These are phyloP conservation scores for Ruditapes philippinarum DNA, from an alignment of 1,140 invertebrate species.

Conservation along the genomic window DNA sequence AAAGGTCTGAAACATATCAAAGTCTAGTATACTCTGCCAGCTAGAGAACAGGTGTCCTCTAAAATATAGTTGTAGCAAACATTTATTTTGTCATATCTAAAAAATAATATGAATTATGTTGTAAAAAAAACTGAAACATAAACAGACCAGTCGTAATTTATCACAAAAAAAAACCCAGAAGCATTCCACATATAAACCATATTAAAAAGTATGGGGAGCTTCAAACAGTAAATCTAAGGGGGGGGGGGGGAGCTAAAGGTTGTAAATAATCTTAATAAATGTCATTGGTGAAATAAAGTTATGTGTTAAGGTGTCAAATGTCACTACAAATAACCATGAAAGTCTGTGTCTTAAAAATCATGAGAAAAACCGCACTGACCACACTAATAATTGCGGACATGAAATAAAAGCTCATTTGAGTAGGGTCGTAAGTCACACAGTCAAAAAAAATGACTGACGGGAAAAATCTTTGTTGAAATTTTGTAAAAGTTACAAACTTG, in stretches of 20 bases:
- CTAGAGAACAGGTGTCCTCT: slow-evolving; percentile 16
- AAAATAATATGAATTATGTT: slow-evolving; percentile 27
- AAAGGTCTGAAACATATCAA: background rate
- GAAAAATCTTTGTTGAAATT: too few relatives aligned
- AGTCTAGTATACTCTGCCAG: background rate
- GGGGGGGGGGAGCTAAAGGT: background rate
- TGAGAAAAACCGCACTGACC: slow-evolving; percentile 19
- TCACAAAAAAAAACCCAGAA: slow-evolving; percentile 12
- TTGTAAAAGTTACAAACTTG: too few relatives aligned
- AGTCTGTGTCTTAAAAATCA: background rate
- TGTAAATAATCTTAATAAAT: slow-evolving; percentile 49
- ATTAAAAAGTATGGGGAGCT: background rate
- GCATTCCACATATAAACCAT: too few relatives aligned
- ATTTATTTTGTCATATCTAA: background rate
- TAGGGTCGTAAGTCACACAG: too few relatives aligned
- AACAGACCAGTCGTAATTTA: slow-evolving; percentile 7
- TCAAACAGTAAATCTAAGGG: background rate
- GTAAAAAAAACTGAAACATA: background rate
- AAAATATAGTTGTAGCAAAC: too few relatives aligned
- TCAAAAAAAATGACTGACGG: too few relatives aligned
- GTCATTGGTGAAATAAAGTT: slow-evolving; percentile 54
- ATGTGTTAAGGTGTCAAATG: slow-evolving; percentile 49
- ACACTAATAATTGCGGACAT: slow-evolving; percentile 6
- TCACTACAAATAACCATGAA: slow-evolving; percentile 26
- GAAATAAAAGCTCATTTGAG: too few relatives aligned